Evolutionary conservation across 1,140 invertebrate genomes (phyloP).

Genomic region (Elymnias hypermnestra): DNA sequence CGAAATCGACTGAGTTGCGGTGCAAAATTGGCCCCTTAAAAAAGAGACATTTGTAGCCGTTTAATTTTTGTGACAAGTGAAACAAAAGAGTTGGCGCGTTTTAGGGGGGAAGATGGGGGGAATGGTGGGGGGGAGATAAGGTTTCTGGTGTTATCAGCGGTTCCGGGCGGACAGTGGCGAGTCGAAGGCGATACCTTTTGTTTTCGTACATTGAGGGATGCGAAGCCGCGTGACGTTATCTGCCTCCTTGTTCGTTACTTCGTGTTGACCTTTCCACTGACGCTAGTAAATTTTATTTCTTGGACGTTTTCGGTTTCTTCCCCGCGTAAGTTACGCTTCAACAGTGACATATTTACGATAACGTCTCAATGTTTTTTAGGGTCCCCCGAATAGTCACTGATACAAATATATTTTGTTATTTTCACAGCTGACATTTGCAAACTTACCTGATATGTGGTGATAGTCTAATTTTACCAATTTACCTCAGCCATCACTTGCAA

Average conservation of each 20-base stretch:
- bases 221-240: constrained; percentile 69
- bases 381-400: background rate
- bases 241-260: constrained; percentile 30
- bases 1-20: constrained; percentile 74
- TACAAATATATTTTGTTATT: too few relatives aligned
- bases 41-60: constrained; percentile 74
- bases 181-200: constrained; percentile 70
- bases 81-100: constrained; percentile 70
- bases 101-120: constrained; percentile 26
- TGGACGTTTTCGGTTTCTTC: constrained; percentile 51
- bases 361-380: constrained; percentile 17
- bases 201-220: constrained; percentile 70
- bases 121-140: constrained; percentile 51
- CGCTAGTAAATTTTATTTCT: constrained; percentile 68
- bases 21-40: constrained; percentile 74
- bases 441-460: too few relatives aligned
- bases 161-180: constrained; percentile 61
- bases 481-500: too few relatives aligned
- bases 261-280: constrained; percentile 62
- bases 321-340: constrained; percentile 20
- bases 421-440: too few relatives aligned
- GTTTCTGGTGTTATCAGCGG: constrained; percentile 61
- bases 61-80: constrained; percentile 76
- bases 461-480: too few relatives aligned
- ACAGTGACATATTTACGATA: constrained; percentile 26